phyloP scores from a whole-genome alignment of 2,888 invertebrate species.

The Parnassius mnemosyne region DNA sequence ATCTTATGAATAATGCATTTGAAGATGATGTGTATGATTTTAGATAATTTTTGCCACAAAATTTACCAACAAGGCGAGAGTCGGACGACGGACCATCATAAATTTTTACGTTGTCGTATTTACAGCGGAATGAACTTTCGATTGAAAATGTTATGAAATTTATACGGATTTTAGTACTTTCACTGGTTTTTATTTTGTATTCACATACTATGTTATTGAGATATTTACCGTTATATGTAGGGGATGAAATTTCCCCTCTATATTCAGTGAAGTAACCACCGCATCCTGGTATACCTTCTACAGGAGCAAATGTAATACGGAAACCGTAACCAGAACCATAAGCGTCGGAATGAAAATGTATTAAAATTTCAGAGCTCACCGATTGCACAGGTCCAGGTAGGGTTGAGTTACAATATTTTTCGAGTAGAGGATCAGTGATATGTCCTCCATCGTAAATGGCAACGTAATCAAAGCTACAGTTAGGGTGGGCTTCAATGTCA shows the following conservation, averaged over 20 bases:
- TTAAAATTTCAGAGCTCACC: conserved; percentile 79
- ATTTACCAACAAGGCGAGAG: conserved; percentile 84
- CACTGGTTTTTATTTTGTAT: conserved; percentile 86
- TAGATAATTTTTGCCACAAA: conserved; percentile 86
- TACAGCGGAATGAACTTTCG: conserved; percentile 81
- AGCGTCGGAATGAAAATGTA: too few species aligned
- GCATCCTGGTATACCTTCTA: conserved; percentile 89
- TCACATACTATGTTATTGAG: conserved; percentile 85
- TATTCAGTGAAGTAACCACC: conserved; percentile 86
- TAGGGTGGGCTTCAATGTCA: conserved; percentile 85
- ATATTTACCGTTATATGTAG: conserved; percentile 79
- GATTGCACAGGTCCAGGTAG: conserved; percentile 87
- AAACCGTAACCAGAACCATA: conserved; percentile 88
- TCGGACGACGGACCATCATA: conserved; percentile 83
- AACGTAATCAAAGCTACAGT: conserved; percentile 89
- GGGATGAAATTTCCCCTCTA: conserved; percentile 84
- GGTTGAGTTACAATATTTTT: conserved; percentile 87
- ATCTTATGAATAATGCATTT: conserved; percentile 80
- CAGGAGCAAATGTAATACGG: conserved; percentile 87
- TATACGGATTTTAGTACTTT: conserved; percentile 83
- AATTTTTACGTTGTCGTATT: conserved; percentile 82
- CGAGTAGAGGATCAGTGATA: conserved; percentile 74
- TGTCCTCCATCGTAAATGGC: conserved; percentile 82
- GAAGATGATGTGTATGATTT: conserved; percentile 80
- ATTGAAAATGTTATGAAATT: conserved; percentile 80